These are phyloP conservation scores for Delphinus delphis DNA, from an alignment of 2,113 vertebrate species.

Conservation along the genomic window DNA sequence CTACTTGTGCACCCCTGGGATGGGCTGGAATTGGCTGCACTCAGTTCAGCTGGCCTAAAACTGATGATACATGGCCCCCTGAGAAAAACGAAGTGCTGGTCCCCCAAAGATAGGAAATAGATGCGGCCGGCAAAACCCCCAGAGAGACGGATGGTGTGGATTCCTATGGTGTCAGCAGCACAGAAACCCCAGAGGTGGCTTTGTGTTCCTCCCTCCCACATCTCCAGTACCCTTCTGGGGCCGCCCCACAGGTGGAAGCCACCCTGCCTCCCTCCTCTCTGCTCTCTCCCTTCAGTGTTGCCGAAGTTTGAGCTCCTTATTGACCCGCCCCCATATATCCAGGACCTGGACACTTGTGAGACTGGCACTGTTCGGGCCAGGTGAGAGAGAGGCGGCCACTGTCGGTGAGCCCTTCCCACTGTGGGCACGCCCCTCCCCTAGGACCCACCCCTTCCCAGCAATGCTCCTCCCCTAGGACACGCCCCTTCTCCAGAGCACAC, in stretches of 20 bases:
- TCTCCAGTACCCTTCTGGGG: neutral
- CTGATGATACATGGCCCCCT: neutral
- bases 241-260: neutral
- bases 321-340: slow-evolving; percentile 88
- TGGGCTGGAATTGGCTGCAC: neutral
- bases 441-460: neutral
- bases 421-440: neutral
- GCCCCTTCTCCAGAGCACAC: neutral
- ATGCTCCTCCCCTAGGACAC: neutral
- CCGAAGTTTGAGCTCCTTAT: slow-evolving; percentile 94
- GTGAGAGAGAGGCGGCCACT: slow-evolving; percentile 76
- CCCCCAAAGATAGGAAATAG: neutral
- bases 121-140: neutral
- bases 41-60: neutral
- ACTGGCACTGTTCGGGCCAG: slow-evolving; percentile 90
- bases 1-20: neutral
- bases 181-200: accelerated
- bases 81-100: neutral
- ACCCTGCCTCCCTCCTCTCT: neutral
- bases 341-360: slow-evolving; percentile 89
- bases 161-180: neutral
- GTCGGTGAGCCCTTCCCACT: neutral
- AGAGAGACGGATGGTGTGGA: neutral
- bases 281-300: slow-evolving; percentile 82
- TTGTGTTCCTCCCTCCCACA: neutral